Percentiles rank a stretch among this genome's conserved stretches.
These are phyloP conservation scores for Spea hammondii DNA, from an alignment of 2,797 vertebrate genomes.

Conservation along the genomic window DNA sequence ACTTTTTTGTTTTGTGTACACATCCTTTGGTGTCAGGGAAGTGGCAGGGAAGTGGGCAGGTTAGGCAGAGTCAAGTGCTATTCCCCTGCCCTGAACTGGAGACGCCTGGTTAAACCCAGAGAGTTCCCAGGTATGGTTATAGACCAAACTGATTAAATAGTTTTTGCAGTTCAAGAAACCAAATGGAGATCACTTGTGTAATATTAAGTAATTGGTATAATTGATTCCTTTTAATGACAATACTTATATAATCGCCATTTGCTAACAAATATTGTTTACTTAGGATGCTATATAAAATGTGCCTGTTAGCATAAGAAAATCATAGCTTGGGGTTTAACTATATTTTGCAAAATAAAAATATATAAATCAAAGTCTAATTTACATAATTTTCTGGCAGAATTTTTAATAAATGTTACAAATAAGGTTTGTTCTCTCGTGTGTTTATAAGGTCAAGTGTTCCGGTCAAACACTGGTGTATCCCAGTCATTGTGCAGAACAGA, in stretches of 20 bases:
- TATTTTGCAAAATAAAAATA: neutral
- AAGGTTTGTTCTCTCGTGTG: slow-evolving; percentile 19
- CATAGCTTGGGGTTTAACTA: neutral
- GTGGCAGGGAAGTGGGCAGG: too few species aligned
- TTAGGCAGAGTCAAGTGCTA: too few species aligned
- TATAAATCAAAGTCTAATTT: slow-evolving; percentile 45
- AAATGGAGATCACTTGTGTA: too few species aligned
- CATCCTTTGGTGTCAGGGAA: too few species aligned
- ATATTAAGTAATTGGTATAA: too few species aligned
- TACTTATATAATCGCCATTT: neutral
- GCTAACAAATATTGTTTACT: neutral
- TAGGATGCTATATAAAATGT: neutral
- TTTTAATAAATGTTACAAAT: slow-evolving; percentile 18
- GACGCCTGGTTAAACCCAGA: too few species aligned
- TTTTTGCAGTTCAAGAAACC: too few species aligned
- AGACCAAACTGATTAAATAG: too few species aligned
- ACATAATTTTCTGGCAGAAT: slow-evolving; percentile 24
- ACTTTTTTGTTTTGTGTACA: too few species aligned
- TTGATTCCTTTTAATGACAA: neutral
- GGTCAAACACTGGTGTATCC: slow-evolving; percentile 4
- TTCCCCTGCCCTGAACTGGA: too few species aligned
- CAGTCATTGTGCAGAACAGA: slow-evolving; percentile 11
- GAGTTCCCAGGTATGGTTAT: too few species aligned
- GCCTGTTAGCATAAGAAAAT: neutral
- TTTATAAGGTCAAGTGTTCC: slow-evolving; percentile 5